Conservation (phyloP, 2,797 vertebrate genomes). For the Pteropus rufus region DNA sequence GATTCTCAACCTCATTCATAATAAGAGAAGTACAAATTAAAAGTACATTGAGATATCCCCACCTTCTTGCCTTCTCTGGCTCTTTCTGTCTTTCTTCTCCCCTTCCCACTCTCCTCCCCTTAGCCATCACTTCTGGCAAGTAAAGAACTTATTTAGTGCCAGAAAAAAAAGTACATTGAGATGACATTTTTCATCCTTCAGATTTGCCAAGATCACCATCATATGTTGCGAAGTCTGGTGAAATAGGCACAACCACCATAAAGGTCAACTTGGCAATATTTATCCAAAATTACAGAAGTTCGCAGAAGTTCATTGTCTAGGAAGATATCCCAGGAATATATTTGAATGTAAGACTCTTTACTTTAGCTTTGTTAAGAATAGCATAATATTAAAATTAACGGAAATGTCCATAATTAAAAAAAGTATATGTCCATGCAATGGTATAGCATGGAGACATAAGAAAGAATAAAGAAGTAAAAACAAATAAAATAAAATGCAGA, state of each 20-base stretch:
- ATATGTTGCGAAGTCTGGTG: background rate
- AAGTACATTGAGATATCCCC: background rate
- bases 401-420: background rate
- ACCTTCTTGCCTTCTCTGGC: too few relatives aligned
- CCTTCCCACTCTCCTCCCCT: too few relatives aligned
- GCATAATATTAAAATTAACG: conserved; percentile 28
- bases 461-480: background rate
- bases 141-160: too few relatives aligned
- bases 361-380: conserved; percentile 17
- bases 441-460: background rate
- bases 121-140: too few relatives aligned
- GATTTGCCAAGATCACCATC: background rate
- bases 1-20: background rate
- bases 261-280: background rate
- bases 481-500: background rate
- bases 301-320: background rate
- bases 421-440: background rate
- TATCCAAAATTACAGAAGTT: conserved; percentile 26
- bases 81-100: too few relatives aligned
- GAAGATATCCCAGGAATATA: background rate
- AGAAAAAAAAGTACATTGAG: background rate
- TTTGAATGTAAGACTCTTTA: background rate
- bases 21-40: conserved; percentile 35
- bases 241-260: background rate
- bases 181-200: background rate